phyloP scores from a whole-genome alignment of 2,888 invertebrate genomes.

The Vanessa cardui region DNA sequence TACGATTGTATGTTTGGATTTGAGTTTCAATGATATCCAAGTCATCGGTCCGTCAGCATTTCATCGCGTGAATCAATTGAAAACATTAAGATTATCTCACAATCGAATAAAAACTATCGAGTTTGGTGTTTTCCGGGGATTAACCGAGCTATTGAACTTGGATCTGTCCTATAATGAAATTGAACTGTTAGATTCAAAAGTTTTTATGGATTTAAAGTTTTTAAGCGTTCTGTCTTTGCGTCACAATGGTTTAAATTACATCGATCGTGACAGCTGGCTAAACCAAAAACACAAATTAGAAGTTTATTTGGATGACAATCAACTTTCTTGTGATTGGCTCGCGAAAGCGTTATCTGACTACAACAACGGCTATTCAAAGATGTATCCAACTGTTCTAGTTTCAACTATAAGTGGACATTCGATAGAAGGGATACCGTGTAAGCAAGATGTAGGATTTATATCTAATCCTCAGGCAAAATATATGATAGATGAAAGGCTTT shows the following conservation, averaged over 20 bases:
- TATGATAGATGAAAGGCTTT: conserved; percentile 61
- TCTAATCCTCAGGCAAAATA: conserved; percentile 18
- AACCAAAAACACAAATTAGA: conserved; percentile 56
- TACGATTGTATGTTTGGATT: conserved; percentile 55
- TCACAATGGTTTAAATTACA: conserved; percentile 54
- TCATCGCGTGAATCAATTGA: conserved; percentile 50
- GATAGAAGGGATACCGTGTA: conserved; percentile 68
- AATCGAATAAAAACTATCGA: conserved; percentile 57
- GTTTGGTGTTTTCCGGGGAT: conserved; percentile 64
- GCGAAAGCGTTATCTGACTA: conserved; percentile 58
- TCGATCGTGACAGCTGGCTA: conserved; percentile 65
- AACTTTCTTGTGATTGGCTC: conserved; percentile 68
- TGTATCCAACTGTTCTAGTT: conserved; percentile 55
- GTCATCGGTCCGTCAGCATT: conserved; percentile 64
- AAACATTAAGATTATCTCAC: conserved; percentile 57
- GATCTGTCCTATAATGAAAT: conserved; percentile 59
- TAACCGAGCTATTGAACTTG: conserved; percentile 51
- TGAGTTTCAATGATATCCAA: conserved; percentile 59
- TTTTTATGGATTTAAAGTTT: conserved; percentile 62
- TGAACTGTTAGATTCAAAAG: conserved; percentile 58
- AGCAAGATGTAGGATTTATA: conserved; percentile 40
- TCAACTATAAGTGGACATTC: conserved; percentile 47
- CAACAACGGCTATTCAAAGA: conserved; percentile 65
- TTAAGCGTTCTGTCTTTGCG: conserved; percentile 57
- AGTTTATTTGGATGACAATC: conserved; percentile 66